phyloP scores from a whole-genome alignment of 1,140 invertebrate genomes.

The Dermatophagoides farinae region DNA sequence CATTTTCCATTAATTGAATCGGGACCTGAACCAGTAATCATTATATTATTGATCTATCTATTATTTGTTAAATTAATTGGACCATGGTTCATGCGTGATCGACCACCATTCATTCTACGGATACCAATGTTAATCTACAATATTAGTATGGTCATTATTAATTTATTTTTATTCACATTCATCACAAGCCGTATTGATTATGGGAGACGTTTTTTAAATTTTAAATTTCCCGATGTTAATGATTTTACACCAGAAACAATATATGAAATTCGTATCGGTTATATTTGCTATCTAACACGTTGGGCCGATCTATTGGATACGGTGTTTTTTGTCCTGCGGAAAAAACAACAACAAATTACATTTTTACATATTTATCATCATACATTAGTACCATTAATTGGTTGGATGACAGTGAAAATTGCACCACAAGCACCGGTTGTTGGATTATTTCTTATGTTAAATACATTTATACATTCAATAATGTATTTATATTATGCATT shows the following conservation, averaged over 20 bases:
- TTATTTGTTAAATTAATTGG: slow-evolving; percentile 30
- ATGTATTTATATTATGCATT: slow-evolving; percentile 15
- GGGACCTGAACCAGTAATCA: slow-evolving; percentile 1
- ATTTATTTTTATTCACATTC: slow-evolving; percentile 2
- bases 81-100: slow-evolving; percentile 56
- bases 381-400: slow-evolving; percentile 28
- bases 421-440: slow-evolving; percentile 11
- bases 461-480: slow-evolving; percentile 10
- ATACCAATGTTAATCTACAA: slow-evolving; percentile 64
- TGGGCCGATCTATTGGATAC: slow-evolving; percentile 15
- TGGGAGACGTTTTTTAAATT: slow-evolving; percentile 4
- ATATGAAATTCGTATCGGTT: slow-evolving; percentile 1
- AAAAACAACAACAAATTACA: slow-evolving; percentile 64
- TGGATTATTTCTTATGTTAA: slow-evolving; percentile 10
- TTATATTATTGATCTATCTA: slow-evolving; percentile 8
- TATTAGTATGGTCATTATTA: slow-evolving; percentile 38
- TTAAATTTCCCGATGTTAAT: slow-evolving; percentile 7
- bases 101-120: slow-evolving; percentile 52
- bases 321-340: slow-evolving; percentile 24
- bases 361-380: slow-evolving; percentile 44
- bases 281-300: slow-evolving; percentile 2
- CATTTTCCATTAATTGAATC: slow-evolving; percentile 40
- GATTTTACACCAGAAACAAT: neutral
- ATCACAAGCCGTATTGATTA: neutral
- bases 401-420: slow-evolving; percentile 12